Percentiles rank a stretch among this genome's conserved stretches.
Evolutionary conservation across 1,140 invertebrate genomes (phyloP).

Genomic region (Dreissena polymorpha): DNA sequence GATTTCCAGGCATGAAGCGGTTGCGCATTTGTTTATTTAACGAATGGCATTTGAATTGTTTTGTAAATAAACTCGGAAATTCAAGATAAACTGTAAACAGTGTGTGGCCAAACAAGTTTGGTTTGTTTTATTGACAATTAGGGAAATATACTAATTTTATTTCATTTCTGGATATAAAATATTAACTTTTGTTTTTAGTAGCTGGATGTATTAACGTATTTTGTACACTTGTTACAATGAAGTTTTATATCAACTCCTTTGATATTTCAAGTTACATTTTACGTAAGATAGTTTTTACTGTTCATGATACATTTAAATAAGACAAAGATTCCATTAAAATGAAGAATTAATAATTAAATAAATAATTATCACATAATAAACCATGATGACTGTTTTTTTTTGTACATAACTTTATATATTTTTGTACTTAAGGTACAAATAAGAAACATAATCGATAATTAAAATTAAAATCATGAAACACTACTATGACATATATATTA

Average conservation of each 20-base stretch:
- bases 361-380: too few relatives aligned
- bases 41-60: conserved; percentile 42
- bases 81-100: conserved; percentile 42
- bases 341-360: too few relatives aligned
- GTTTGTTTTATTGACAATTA: conserved; percentile 47
- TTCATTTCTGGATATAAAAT: background rate
- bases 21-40: conserved; percentile 39
- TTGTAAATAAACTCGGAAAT: conserved; percentile 54
- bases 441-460: too few relatives aligned
- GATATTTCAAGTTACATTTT: background rate
- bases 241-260: background rate
- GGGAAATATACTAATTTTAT: background rate
- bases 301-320: background rate
- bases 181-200: background rate
- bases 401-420: too few relatives aligned
- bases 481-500: too few relatives aligned
- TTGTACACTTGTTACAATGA: background rate
- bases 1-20: conserved; percentile 20
- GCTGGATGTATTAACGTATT: background rate
- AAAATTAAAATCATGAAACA: too few relatives aligned
- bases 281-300: background rate
- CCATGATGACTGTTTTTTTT: too few relatives aligned
- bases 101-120: conserved; percentile 53
- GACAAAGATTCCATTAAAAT: too few relatives aligned
- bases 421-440: too few relatives aligned